phyloP scores from a whole-genome alignment of 2,797 vertebrate species.

The Liasis olivaceus region DNA sequence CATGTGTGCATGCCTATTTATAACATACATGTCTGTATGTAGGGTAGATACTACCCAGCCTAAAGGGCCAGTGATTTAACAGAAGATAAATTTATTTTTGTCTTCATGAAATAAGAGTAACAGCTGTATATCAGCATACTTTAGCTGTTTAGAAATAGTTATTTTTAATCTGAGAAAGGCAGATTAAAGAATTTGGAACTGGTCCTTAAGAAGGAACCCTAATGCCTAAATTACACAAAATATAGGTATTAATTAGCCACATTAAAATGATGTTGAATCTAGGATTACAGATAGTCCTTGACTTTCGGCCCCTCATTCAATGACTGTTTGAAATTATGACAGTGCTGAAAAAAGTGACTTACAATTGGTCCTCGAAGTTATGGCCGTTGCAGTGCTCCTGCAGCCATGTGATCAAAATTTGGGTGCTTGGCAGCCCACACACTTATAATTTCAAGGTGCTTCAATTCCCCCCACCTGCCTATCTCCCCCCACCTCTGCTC shows the following conservation, averaged over 20 bases:
- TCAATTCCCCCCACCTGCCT: no score
- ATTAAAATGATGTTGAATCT: background rate
- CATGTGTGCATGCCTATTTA: no score
- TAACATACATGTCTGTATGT: background rate
- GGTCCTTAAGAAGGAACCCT: background rate
- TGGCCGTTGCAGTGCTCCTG: no score
- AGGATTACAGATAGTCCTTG: background rate
- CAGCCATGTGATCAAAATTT: no score
- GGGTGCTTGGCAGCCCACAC: no score
- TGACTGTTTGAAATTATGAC: no score
- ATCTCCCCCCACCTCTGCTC: no score
- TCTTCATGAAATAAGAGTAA: background rate
- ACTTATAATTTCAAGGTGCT: background rate
- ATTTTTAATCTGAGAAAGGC: background rate
- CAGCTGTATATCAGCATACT: background rate
- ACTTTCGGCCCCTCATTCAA: no score
- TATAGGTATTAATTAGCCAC: background rate
- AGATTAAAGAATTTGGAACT: background rate
- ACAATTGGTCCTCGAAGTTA: no score
- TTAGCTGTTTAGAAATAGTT: background rate
- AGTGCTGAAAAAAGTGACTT: no score
- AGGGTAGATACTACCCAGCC: background rate
- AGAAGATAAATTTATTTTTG: background rate
- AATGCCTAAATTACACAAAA: background rate
- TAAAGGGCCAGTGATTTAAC: background rate